Base-by-base conservation (phyloP, 2,113 vertebrate genomes). In the Meles meles region DNA sequence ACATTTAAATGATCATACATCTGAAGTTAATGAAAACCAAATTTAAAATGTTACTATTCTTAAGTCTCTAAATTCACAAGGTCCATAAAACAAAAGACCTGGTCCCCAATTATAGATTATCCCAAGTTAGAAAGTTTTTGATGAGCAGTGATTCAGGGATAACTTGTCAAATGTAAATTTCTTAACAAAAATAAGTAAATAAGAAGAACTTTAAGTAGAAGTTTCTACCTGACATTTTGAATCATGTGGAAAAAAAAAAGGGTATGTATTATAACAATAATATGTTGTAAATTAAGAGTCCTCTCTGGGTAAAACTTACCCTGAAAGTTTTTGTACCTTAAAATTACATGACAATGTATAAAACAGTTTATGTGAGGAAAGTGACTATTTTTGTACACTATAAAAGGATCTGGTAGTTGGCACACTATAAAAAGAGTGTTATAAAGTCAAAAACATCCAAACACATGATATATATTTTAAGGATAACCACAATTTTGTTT, bases 401-500 rank as follows among this genome's bases (percentile, higher is more conserved):
- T 49, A 61, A 92, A 95, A 95, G 55, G 29, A 92, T 61, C 83
- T 44, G 18, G 47, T 52, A 71, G 23, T 88, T 85, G 42, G n/a
- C 1, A 93, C 39, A 77, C 39, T 77, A 59, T 61, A 76, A 96
- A 85, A 96, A 57, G 21, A 92, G 25, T 87, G 34, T 92, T 79
- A n/a, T 59, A 37, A 88, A 96, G n/a, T 25, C 63, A 80, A 93
- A 94, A 89, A 44, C 37, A 97, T 74, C 67, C 71, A 90, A 76
- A 93, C 61, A 72, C 20, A 89, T 86, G 69, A 20, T 20, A 93
- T 34, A 29, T 69, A 72, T 59, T 82, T 88, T 94, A 93, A 74
- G 31, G 42, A 90, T 55, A 96, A 88, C n/a, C 34, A 94, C 4
- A 63, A 52, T 88, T 90, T 84, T 90, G n/a, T 93, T 96, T 90